phyloP scores from a whole-genome alignment of 2,797 vertebrate species.

The Spinus pinus region DNA sequence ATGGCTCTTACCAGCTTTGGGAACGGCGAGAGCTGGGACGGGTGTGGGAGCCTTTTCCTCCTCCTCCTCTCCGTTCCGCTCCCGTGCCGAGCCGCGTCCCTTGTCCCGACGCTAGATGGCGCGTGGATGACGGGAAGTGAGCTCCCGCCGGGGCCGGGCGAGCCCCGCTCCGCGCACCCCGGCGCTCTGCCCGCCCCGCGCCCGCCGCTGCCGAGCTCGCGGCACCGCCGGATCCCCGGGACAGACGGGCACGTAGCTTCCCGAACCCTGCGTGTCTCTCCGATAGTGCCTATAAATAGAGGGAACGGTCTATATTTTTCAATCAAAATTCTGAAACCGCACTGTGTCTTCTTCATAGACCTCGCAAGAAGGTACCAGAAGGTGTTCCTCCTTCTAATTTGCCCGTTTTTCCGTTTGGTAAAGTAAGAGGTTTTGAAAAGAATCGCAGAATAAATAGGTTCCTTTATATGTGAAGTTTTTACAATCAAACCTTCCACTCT shows the following conservation, averaged over 20 bases:
- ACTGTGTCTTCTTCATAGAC: neutral
- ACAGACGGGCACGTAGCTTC: fast-evolving
- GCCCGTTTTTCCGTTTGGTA: neutral
- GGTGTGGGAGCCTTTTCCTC: constrained; percentile 3
- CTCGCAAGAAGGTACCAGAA: neutral
- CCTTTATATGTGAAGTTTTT: neutral
- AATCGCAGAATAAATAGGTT: neutral
- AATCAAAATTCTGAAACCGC: neutral
- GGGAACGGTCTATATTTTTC: neutral
- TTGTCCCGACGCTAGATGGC: constrained; percentile 72
- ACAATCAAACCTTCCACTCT: neutral
- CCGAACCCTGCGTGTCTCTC: neutral
- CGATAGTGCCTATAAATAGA: neutral
- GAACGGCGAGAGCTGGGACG: constrained; percentile 29
- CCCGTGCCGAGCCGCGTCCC: neutral
- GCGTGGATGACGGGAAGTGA: constrained; percentile 53
- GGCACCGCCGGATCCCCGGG: neutral
- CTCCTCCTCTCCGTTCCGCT: neutral
- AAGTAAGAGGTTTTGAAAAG: neutral
- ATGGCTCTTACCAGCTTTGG: constrained; percentile 18
- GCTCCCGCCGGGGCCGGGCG: neutral
- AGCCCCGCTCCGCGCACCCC: neutral
- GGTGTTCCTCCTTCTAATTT: neutral
- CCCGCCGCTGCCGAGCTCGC: neutral
- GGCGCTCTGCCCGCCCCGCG: neutral